Conservation (phyloP, 2,888 invertebrate genomes). For the Drosophila buzzatii region DNA sequence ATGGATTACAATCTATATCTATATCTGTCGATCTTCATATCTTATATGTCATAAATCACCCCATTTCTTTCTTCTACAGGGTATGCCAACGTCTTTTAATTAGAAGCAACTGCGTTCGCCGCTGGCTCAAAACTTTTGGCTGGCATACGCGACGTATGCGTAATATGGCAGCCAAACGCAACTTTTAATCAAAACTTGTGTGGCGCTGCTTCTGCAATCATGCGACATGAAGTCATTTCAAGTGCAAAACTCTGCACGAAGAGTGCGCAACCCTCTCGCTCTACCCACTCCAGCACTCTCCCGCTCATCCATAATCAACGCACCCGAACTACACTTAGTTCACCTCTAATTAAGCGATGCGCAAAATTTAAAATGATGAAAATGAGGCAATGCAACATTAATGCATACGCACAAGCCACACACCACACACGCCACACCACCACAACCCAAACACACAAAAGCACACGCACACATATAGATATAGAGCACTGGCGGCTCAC, state of each 20-base stretch:
- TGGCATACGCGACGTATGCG: constrained; percentile 58
- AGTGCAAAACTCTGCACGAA: constrained; percentile 33
- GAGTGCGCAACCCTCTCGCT: not conserved
- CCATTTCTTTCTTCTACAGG: not conserved
- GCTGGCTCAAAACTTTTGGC: constrained; percentile 45
- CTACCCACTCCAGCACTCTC: not conserved
- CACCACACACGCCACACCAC: constrained; percentile 15
- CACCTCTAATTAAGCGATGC: constrained; percentile 69
- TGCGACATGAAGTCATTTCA: constrained; percentile 65
- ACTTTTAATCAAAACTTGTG: constrained; percentile 76
- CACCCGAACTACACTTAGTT: constrained; percentile 20
- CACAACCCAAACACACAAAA: constrained; percentile 16
- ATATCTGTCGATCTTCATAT: too few species aligned
- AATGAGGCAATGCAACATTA: constrained; percentile 68
- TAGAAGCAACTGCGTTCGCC: constrained; percentile 38
- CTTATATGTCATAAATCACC: too few species aligned
- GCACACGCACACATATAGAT: constrained; percentile 1
- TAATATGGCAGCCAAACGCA: constrained; percentile 46
- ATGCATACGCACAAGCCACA: constrained; percentile 51
- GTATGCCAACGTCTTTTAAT: constrained; percentile 67
- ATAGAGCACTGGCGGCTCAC: not conserved
- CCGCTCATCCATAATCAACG: not conserved
- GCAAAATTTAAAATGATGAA: constrained; percentile 56
- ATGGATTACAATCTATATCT: too few species aligned
- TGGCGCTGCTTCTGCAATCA: constrained; percentile 56